phyloP scores from a whole-genome alignment of 2,888 invertebrate genomes.

The Geophilus truncorum region DNA sequence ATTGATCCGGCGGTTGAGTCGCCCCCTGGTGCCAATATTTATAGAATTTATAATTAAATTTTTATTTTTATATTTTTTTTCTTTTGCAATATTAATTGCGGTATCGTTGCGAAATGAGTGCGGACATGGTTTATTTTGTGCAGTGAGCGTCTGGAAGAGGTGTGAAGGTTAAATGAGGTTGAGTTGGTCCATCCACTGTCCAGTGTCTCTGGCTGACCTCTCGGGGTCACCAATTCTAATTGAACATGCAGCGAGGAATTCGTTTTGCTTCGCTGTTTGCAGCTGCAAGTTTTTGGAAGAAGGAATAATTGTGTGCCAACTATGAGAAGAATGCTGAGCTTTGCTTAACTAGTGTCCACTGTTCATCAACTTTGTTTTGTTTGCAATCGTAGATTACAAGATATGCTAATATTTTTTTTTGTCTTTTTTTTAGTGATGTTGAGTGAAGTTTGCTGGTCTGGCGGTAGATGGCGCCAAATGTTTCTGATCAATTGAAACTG shows the following conservation, averaged over 20 bases:
- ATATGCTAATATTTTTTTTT: not conserved
- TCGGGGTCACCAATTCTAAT: not conserved
- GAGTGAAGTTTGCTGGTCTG: too few species aligned
- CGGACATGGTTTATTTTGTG: not conserved
- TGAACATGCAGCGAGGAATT: not conserved
- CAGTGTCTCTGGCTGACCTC: not conserved
- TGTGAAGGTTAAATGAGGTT: constrained; percentile 5
- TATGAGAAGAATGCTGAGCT: not conserved
- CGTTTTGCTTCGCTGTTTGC: not conserved
- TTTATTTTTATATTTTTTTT: not conserved
- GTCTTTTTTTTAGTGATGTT: not conserved
- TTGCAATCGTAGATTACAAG: not conserved
- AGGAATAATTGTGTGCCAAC: not conserved
- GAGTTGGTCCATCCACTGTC: not conserved
- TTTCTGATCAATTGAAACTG: not conserved
- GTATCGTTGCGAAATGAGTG: not conserved
- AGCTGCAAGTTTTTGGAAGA: not conserved
- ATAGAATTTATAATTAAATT: not conserved
- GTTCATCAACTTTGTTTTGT: not conserved
- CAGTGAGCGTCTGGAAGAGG: not conserved
- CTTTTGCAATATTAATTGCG: not conserved
- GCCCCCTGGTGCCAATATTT: too few species aligned
- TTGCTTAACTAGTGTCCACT: not conserved
- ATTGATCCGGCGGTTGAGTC: not conserved
- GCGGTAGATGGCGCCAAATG: not conserved